Percentiles rank a stretch among this genome's conserved stretches.
Evolutionary conservation across 2,888 invertebrate species (phyloP).

Genomic region (Drosophila bunnanda): DNA sequence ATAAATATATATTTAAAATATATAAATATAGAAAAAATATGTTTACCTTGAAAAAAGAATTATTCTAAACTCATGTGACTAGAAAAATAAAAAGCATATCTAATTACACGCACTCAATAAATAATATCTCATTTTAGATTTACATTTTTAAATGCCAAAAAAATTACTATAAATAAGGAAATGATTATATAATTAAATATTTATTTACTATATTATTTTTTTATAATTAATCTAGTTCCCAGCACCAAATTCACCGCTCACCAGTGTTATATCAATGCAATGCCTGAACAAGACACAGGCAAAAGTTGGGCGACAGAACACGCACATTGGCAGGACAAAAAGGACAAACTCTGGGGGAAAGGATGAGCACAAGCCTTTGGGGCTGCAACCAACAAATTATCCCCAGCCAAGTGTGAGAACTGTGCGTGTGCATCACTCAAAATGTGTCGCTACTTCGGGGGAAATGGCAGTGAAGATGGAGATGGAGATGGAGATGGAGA

Average conservation of each 20-base stretch:
- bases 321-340: conserved; percentile 61
- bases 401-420: conserved; percentile 52
- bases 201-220: too few species aligned
- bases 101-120: background rate
- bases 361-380: conserved; percentile 32
- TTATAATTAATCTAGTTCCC: background rate
- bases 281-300: conserved; percentile 22
- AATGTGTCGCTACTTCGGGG: conserved; percentile 56
- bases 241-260: background rate
- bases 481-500: conserved; percentile 12
- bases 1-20: too few species aligned
- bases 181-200: background rate
- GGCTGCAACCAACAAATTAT: conserved; percentile 77
- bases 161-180: too few species aligned
- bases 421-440: conserved; percentile 78
- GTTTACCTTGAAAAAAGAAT: too few species aligned
- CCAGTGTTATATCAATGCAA: conserved; percentile 54
- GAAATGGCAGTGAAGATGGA: conserved; percentile 22
- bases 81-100: background rate
- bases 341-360: conserved; percentile 13
- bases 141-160: background rate
- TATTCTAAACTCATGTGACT: too few species aligned
- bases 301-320: conserved; percentile 58
- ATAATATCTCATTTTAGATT: rapidly evolving
- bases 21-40: too few species aligned